A percentile compares a stretch with the other conserved stretches of the same genome.
Evolutionary conservation across 2,888 invertebrate species (phyloP).

Genomic region (Cephonodes hylas): DNA sequence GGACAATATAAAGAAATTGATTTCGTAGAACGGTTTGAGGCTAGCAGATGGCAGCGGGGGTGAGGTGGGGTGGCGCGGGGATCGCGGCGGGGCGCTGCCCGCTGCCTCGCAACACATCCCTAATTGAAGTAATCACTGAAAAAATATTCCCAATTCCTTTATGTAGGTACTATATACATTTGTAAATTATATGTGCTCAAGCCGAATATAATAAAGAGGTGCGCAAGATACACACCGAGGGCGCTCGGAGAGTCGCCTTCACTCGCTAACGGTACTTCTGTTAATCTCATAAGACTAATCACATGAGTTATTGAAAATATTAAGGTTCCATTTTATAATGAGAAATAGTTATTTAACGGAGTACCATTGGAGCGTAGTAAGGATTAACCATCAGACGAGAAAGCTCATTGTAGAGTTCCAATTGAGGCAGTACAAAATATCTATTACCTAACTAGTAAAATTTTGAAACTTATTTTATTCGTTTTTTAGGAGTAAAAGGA

Average conservation of each 20-base stretch:
- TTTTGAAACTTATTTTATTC: too few relatives aligned
- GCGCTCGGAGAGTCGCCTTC: not conserved
- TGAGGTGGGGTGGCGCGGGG: not conserved
- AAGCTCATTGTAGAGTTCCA: too few relatives aligned
- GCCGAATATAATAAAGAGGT: not conserved
- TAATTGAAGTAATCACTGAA: not conserved
- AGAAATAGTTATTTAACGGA: too few relatives aligned
- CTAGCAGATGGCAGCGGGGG: not conserved
- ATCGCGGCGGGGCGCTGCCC: not conserved
- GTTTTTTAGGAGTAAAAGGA: too few relatives aligned
- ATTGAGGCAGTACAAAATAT: too few relatives aligned
- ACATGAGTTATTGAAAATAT: too few relatives aligned
- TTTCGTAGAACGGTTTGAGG: not conserved
- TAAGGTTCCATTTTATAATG: too few relatives aligned
- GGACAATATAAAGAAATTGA: not conserved
- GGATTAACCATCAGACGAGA: too few relatives aligned
- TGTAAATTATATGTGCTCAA: not conserved
- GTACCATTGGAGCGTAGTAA: too few relatives aligned
- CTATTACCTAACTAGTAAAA: too few relatives aligned
- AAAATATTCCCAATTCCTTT: slow-evolving; percentile 1
- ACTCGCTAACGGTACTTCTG: not conserved
- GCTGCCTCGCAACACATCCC: not conserved
- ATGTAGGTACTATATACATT: not conserved
- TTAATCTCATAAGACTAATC: not conserved
- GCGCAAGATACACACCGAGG: not conserved